These are phyloP conservation scores for Enteromius radiatus DNA, from an alignment of 2,797 vertebrate species.

Conservation along the genomic window DNA sequence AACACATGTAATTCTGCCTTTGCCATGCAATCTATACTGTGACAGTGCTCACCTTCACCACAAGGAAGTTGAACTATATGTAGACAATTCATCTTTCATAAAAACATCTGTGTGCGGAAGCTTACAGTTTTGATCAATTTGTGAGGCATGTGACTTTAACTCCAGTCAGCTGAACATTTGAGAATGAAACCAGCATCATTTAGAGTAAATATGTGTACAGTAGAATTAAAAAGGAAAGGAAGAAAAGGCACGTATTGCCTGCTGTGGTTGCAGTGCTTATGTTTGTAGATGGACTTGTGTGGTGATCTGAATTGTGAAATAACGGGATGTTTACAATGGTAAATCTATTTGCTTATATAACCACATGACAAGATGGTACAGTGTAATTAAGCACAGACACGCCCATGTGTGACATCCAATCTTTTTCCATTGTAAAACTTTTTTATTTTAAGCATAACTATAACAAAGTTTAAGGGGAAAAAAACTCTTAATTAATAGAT, in stretches of 20 bases:
- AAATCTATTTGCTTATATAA: neutral
- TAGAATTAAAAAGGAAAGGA: neutral
- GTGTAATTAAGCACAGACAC: neutral
- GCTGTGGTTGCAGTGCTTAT: no score
- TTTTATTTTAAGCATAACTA: neutral
- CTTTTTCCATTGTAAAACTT: no score
- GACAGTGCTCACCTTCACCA: neutral
- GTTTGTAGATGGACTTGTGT: no score
- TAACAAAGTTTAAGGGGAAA: neutral
- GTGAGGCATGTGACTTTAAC: neutral
- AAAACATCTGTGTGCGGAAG: neutral
- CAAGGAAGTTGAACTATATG: neutral
- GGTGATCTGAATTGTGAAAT: neutral
- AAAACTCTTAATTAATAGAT: neutral
- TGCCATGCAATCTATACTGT: neutral
- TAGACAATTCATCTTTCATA: neutral
- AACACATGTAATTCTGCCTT: neutral
- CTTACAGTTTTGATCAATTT: neutral
- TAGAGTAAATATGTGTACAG: neutral
- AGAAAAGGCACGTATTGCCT: no score
- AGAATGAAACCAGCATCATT: neutral
- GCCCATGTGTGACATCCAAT: neutral
- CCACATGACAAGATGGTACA: neutral
- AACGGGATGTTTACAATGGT: neutral
- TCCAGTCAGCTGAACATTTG: neutral